A percentile compares a stretch with the other conserved stretches of the same genome.
Conservation (phyloP, 2,113 vertebrate genomes). For the Halcyon senegalensis region DNA sequence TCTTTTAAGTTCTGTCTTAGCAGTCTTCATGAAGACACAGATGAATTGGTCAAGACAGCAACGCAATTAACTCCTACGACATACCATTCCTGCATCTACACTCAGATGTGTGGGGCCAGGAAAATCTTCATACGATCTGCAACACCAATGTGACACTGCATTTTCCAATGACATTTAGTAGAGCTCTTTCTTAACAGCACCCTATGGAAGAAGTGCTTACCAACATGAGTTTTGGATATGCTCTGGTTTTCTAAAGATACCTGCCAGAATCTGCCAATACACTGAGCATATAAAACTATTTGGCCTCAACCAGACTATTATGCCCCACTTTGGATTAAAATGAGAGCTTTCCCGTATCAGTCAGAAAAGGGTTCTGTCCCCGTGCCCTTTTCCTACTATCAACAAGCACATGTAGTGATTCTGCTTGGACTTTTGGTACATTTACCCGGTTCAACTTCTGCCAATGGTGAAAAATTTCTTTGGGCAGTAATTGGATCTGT, state of each 20-base stretch:
- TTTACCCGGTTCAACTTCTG: neutral
- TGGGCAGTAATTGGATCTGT: neutral
- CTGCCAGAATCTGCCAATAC: neutral
- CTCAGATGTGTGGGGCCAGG: neutral
- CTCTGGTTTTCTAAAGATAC: neutral
- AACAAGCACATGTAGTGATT: neutral
- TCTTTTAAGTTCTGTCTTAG: neutral
- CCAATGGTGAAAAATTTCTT: neutral
- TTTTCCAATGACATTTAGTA: neutral
- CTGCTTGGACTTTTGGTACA: neutral
- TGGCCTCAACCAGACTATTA: neutral
- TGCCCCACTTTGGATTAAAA: neutral
- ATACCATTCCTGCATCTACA: neutral
- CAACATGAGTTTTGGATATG: neutral
- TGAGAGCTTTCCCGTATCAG: neutral
- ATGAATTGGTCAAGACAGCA: neutral
- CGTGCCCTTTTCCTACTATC: neutral
- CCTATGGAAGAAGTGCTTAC: neutral
- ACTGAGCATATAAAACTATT: neutral
- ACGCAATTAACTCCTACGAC: neutral
- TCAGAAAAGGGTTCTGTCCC: neutral
- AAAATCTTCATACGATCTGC: neutral
- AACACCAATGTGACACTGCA: neutral
- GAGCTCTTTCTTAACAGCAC: neutral
- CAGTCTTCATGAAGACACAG: neutral